Base-by-base conservation (phyloP, 1,140 invertebrate species). In the Drosophila repleta region DNA sequence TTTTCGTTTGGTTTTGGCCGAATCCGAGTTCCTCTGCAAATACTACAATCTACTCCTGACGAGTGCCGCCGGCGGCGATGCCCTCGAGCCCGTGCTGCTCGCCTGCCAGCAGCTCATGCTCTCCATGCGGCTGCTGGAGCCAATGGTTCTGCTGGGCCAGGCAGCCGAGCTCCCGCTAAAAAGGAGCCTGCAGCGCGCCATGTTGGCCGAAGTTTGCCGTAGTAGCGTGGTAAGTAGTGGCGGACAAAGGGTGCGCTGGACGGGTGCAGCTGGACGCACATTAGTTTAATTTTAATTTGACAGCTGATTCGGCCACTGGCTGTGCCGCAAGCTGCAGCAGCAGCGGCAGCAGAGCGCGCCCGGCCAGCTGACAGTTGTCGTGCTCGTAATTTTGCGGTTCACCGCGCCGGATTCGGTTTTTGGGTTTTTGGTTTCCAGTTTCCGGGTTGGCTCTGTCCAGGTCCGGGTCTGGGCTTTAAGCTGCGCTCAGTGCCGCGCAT, bases 11-110 rank as follows among this genome's bases (percentile, higher is more conserved):
- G 83, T 89, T 53, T 56, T 89, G 65, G 83, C 78, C 63, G 87
- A 91, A 79, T 91, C 90, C 57, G 80, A 87, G 75, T 90, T 91
- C 62, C 83, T 91, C 56, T 83, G 83, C 65, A 90, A 91, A 84
- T 91, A 90, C 76, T 79, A 84, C 67, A 85, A 87, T 83, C 79
- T 91, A 53, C 75, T 91, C 46, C 55, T 84, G 76, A 79, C 89
- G 79, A 80, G 64, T 64, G 79, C 51, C 43, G 73, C 51, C 15
- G 69, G 55, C 39, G 49, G 55, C 37, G 73, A 68, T 32, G 66
- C 66, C 11, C 35, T 85, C 43, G 69, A 89, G 57, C 65, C 72
- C 6, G 17, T 90, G 21, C 66, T 90, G 11, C 52, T 91, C 46
- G 80, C 76, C 64, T 77, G 88, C 74, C 76, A 79, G 24, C 45